Percentiles rank a stretch among this genome's conserved stretches.
Evolutionary conservation across 1,140 invertebrate species (phyloP).

Genomic region (Leucophenga varia): DNA sequence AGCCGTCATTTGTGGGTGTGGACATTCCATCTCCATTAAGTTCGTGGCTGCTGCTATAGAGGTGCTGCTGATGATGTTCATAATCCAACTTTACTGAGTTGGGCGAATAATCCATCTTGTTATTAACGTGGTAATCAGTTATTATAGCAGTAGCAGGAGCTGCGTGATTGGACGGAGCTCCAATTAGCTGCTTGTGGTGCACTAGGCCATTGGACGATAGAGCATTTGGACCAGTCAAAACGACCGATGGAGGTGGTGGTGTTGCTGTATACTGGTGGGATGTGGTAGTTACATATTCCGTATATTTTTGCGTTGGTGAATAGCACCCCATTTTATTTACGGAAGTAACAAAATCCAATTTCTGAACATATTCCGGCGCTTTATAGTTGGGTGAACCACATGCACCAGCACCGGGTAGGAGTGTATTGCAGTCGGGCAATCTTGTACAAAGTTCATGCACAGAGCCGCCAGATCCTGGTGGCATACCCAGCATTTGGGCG

Average conservation of each 20-base stretch:
- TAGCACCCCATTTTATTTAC: conserved; percentile 51
- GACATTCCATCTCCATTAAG: conserved; percentile 12
- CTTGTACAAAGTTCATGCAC: conserved; percentile 42
- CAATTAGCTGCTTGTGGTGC: conserved; percentile 33
- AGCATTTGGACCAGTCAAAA: too few relatives aligned
- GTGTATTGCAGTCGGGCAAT: conserved; percentile 51
- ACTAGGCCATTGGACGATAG: conserved; percentile 37
- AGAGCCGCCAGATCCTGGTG: conserved; percentile 30
- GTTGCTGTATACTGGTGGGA: conserved; percentile 40
- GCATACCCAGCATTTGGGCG: conserved; percentile 62
- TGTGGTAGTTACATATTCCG: conserved; percentile 42
- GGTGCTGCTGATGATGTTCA: conserved; percentile 20
- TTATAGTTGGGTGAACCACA: conserved; percentile 44
- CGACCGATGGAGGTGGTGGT: conserved; percentile 22
- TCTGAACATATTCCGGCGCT: conserved; percentile 34
- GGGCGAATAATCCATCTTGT: conserved; percentile 49
- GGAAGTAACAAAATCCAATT: conserved; percentile 33
- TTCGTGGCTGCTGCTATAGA: conserved; percentile 3
- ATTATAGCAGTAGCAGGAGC: conserved; percentile 32
- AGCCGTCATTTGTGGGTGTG: conserved; percentile 27
- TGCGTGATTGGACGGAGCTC: conserved; percentile 11
- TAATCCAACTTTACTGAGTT: conserved; percentile 42
- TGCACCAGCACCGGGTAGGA: conserved; percentile 28
- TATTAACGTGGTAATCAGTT: conserved; percentile 40
- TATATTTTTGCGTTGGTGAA: conserved; percentile 51